These are phyloP conservation scores for Leucophora obtusa DNA, from an alignment of 2,888 invertebrate genomes.

Conservation along the genomic window DNA sequence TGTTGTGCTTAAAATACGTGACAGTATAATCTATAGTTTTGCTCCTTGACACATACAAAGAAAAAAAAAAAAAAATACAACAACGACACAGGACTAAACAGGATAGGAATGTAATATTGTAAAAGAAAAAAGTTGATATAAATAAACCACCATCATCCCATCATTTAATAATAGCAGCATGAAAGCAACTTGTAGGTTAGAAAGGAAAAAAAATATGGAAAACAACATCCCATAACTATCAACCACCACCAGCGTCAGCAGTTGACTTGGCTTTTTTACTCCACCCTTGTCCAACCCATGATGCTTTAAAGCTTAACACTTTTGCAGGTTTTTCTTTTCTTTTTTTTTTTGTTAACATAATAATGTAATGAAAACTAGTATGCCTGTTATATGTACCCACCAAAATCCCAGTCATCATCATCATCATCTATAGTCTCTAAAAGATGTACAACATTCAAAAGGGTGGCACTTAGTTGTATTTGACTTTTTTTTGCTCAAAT, in stretches of 20 bases:
- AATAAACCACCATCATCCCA: not conserved
- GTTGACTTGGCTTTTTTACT: not conserved
- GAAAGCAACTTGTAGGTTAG: not conserved
- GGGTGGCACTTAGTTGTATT: too few relatives aligned
- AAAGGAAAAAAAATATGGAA: not conserved
- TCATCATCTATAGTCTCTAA: not conserved
- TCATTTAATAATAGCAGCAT: not conserved
- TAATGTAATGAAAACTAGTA: not conserved
- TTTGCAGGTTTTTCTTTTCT: not conserved
- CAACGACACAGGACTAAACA: not conserved
- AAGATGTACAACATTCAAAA: not conserved
- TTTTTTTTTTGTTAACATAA: not conserved
- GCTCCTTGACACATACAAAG: conserved; percentile 50
- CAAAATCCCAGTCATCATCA: not conserved
- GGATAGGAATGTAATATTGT: not conserved
- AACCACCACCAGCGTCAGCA: not conserved
- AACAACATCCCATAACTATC: conserved; percentile 1
- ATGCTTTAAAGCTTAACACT: conserved; percentile 4
- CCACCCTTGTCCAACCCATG: not conserved
- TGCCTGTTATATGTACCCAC: not conserved
- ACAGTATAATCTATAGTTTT: conserved; percentile 61
- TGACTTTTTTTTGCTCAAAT: too few relatives aligned
- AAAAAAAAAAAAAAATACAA: not conserved
- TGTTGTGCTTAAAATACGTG: conserved; percentile 47
- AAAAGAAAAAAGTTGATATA: not conserved